These are phyloP conservation scores for Rhogogaster chlorosoma DNA, from an alignment of 2,888 invertebrate species.

Conservation along the genomic window DNA sequence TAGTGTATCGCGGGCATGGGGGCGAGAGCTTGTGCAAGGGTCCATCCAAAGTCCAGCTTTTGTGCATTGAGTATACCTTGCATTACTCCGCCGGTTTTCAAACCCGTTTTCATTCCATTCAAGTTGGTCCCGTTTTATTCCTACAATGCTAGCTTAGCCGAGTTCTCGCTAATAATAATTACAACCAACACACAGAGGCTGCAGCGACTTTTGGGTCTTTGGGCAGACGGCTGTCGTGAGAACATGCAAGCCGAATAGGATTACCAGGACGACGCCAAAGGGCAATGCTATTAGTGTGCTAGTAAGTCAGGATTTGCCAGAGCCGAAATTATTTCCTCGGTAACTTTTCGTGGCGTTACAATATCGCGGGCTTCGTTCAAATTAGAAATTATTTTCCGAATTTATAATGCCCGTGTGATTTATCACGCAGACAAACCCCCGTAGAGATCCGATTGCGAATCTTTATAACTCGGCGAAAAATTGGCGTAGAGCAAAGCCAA, in stretches of 20 bases:
- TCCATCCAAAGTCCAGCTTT: background rate
- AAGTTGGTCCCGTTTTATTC: slow-evolving; percentile 23
- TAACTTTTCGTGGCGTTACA: background rate
- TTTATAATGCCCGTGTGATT: background rate
- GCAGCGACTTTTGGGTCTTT: background rate
- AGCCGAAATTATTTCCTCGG: background rate
- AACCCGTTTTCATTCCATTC: slow-evolving; percentile 27
- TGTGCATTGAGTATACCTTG: slow-evolving; percentile 17
- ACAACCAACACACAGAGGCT: background rate
- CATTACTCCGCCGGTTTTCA: background rate
- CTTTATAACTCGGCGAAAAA: background rate
- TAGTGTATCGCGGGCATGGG: background rate
- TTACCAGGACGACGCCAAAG: background rate
- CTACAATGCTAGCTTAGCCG: slow-evolving; percentile 3
- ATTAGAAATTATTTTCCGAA: background rate
- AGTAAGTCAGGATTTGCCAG: slow-evolving; percentile 35
- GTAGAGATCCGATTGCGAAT: background rate
- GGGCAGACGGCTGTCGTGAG: slow-evolving; percentile 18
- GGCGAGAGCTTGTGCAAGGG: background rate
- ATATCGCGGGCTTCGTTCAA: background rate
- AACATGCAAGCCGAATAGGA: slow-evolving; percentile 36
- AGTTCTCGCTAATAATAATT: slow-evolving; percentile 21
- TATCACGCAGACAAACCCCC: background rate
- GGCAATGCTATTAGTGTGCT: slow-evolving; percentile 1
- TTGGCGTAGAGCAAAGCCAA: background rate